Evolutionary conservation across 2,797 vertebrate species (phyloP).

Genomic region (Emys orbicularis): DNA sequence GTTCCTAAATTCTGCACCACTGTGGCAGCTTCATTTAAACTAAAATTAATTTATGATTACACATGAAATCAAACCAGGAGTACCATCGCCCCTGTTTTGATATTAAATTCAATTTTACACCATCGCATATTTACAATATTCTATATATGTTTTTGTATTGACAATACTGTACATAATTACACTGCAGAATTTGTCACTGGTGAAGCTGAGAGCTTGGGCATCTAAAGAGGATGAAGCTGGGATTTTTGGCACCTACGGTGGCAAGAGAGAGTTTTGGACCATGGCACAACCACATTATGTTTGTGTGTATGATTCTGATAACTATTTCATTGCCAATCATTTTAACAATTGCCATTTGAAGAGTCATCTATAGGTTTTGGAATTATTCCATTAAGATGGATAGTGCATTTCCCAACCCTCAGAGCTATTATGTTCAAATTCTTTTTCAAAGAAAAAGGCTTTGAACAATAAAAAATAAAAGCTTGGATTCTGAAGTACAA

Average conservation of each 20-base stretch:
- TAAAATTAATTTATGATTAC: neutral
- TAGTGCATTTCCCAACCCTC: neutral
- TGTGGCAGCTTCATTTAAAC: neutral
- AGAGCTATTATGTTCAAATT: neutral
- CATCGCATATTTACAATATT: neutral
- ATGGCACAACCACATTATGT: neutral
- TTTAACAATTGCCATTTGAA: neutral
- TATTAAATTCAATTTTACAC: neutral
- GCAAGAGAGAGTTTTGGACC: neutral
- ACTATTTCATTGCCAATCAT: neutral
- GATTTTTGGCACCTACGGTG: neutral
- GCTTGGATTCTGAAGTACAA: neutral
- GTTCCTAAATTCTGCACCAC: neutral
- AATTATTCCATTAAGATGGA: neutral
- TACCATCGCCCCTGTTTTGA: neutral
- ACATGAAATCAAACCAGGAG: neutral
- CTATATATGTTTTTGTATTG: neutral
- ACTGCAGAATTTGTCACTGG: neutral
- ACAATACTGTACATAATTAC: neutral
- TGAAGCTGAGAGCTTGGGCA: neutral
- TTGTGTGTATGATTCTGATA: neutral
- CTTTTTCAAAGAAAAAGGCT: neutral
- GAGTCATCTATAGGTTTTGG: neutral
- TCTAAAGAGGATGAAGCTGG: neutral
- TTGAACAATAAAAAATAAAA: neutral